Evolutionary conservation across 2,113 vertebrate species (phyloP).

Genomic region (Cololabis saira): DNA sequence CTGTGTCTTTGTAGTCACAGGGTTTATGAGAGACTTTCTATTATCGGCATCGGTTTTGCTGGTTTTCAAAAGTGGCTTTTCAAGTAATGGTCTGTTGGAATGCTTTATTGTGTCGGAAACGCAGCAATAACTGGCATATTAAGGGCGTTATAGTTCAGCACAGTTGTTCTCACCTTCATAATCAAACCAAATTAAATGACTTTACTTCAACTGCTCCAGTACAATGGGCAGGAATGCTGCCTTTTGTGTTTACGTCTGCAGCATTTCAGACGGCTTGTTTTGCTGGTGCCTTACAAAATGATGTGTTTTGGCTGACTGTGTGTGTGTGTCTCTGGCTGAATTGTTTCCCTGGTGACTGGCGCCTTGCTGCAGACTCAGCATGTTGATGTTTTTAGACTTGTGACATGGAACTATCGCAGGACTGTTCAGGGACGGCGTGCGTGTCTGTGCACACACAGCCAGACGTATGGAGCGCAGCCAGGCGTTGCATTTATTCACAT

Average conservation of each 20-base stretch:
- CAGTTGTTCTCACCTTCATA: constrained; percentile 10
- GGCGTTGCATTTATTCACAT: too few relatives aligned
- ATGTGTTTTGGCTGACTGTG: constrained; percentile 60
- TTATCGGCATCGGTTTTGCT: constrained; percentile 3
- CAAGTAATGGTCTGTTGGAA: not conserved
- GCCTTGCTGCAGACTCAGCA: constrained; percentile 74
- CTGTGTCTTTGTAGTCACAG: not conserved
- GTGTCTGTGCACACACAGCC: not conserved
- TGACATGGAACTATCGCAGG: constrained; percentile 61
- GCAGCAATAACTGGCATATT: not conserved
- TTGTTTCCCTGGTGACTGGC: constrained; percentile 70
- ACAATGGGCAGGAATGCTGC: constrained; percentile 12
- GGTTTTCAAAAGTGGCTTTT: not conserved
- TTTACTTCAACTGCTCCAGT: constrained; percentile 28
- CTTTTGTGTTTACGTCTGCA: constrained; percentile 58
- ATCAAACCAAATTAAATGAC: constrained; percentile 17
- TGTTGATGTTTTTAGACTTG: constrained; percentile 75
- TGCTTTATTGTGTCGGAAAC: too few relatives aligned
- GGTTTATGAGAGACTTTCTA: constrained; percentile 1
- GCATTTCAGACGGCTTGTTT: constrained; percentile 59
- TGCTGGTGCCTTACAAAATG: constrained; percentile 54
- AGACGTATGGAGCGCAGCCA: not conserved
- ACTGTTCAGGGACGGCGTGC: constrained; percentile 20
- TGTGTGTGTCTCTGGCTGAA: constrained; percentile 25
- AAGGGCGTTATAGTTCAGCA: constrained; percentile 4